Base-by-base conservation (phyloP, 1,140 invertebrate genomes). In the Globodera ellingtonae region DNA sequence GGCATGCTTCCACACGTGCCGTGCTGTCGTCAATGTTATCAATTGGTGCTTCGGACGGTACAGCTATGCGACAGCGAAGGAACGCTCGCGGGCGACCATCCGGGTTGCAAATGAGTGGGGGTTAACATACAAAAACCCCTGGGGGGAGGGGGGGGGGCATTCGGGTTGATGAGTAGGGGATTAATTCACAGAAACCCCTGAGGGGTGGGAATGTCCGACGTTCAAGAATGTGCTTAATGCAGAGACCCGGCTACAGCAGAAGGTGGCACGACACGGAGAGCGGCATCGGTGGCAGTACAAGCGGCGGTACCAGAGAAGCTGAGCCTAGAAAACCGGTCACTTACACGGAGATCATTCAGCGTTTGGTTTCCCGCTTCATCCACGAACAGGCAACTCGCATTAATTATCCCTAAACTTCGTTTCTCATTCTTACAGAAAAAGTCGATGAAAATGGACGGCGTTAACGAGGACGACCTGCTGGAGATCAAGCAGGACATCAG, bases 401-500 rank as follows among this genome's bases (percentile, higher is more conserved):
- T 46, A 6, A 18, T 59, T 24, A 65, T 6, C 5, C 4, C 35
- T 67, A 10, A 44, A 44, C 35, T 44, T 67, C 18, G 24, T 35
- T 18, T 21, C 62, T 15, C 6, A 50, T 69, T 3, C 21, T 48
- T 75, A 67, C 48, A 82, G 67, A 83, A 83, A 65, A 92, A 92
- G 82, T 89, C 91, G 76, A 88, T 91, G 82, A 88, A 92, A 62
- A 91, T 92, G 85, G 91, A 91, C 82, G 91, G 91, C 6, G 91
- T 92, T 4, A 92, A 92, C 84, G 92, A 92, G 84, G 92, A 92
- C 79, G 91, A 92, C 82, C 84, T 92, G n/a, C 85, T 92, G 35
- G 92, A 92, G 85, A 92, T 92, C 62, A 92, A 92, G 87, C 92
- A 92, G 81, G 92, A 92, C 83, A 92, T 92, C 3, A 92, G 91